Conservation (phyloP, 2,888 invertebrate genomes). For the Temnothorax rugatulus region DNA sequence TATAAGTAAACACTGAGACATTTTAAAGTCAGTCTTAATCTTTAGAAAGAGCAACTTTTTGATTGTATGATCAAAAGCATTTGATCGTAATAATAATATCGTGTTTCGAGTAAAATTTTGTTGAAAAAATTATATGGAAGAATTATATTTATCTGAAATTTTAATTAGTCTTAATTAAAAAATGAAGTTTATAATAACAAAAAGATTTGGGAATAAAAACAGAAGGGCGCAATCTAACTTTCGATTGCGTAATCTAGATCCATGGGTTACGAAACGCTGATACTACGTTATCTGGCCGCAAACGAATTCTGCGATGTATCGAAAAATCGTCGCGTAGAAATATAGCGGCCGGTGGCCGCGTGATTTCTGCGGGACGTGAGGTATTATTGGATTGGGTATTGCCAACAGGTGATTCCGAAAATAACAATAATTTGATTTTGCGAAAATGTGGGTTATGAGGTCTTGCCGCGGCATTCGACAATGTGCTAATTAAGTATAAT, state of each 20-base stretch:
- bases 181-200: neutral
- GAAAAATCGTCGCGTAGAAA: slow-evolving; percentile 70
- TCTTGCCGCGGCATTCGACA: slow-evolving; percentile 66
- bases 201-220: neutral
- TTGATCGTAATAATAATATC: neutral
- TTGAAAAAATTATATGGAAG: neutral
- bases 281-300: slow-evolving; percentile 37
- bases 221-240: neutral
- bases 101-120: slow-evolving; percentile 5
- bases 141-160: neutral
- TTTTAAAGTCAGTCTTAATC: neutral
- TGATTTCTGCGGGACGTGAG: slow-evolving; percentile 69
- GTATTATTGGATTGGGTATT: slow-evolving; percentile 76
- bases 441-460: slow-evolving; percentile 72
- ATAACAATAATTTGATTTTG: slow-evolving; percentile 75
- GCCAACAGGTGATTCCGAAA: slow-evolving; percentile 77
- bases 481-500: slow-evolving; percentile 72
- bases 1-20: neutral
- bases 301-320: slow-evolving; percentile 62
- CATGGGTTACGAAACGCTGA: slow-evolving; percentile 4
- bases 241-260: slow-evolving; percentile 7
- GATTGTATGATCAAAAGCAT: neutral
- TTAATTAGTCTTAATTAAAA: slow-evolving; percentile 5
- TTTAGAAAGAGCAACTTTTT: neutral
- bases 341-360: slow-evolving; percentile 65